phyloP scores from a whole-genome alignment of 2,888 invertebrate species.

The Lutraria lutraria region DNA sequence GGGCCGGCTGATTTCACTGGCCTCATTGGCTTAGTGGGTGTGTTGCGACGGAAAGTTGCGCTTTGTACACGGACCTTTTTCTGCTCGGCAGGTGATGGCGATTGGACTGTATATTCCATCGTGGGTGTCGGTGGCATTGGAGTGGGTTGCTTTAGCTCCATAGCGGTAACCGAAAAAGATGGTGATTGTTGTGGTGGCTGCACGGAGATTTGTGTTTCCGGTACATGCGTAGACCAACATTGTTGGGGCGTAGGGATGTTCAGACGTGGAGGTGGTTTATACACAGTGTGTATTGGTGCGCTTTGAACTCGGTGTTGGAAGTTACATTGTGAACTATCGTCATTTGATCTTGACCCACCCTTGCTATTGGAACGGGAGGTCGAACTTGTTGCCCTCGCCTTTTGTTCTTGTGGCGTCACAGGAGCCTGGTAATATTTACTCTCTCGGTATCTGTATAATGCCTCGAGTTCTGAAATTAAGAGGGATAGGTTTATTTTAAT shows the following conservation, averaged over 20 bases:
- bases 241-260: slow-evolving; percentile 78
- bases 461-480: slow-evolving; percentile 75
- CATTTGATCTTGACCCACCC: neutral
- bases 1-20: slow-evolving; percentile 76
- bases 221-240: slow-evolving; percentile 77
- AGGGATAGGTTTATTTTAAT: neutral
- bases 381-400: slow-evolving; percentile 46
- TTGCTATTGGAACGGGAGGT: slow-evolving; percentile 43
- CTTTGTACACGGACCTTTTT: slow-evolving; percentile 73
- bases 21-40: slow-evolving; percentile 68
- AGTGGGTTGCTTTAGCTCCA: slow-evolving; percentile 44
- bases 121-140: slow-evolving; percentile 15
- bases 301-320: slow-evolving; percentile 71
- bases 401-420: slow-evolving; percentile 67
- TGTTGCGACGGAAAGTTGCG: slow-evolving; percentile 73
- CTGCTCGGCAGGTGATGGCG: slow-evolving; percentile 44
- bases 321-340: slow-evolving; percentile 9
- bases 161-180: slow-evolving; percentile 43
- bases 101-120: slow-evolving; percentile 27
- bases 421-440: slow-evolving; percentile 78
- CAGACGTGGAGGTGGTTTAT: slow-evolving; percentile 74
- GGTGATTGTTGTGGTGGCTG: slow-evolving; percentile 48
- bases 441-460: slow-evolving; percentile 76
- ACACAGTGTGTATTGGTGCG: slow-evolving; percentile 76
- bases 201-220: slow-evolving; percentile 74